Base-by-base conservation (phyloP, 2,113 vertebrate species). In the Patagioenas fasciata region DNA sequence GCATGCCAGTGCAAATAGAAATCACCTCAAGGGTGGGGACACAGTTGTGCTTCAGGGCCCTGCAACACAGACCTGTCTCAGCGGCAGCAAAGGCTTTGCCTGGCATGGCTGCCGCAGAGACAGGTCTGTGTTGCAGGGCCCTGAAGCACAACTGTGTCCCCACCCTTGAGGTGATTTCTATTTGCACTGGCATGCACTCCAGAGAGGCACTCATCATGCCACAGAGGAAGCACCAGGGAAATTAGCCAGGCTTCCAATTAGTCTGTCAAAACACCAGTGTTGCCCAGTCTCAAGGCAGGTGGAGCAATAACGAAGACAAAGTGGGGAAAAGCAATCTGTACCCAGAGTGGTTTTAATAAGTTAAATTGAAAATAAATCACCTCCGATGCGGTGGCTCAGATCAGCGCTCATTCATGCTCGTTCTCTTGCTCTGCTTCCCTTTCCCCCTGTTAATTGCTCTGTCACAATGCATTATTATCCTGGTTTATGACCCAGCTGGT, bases 351-450 rank as follows among this genome's bases (percentile, higher is more conserved):
- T 64, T 97, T 90, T 90, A 86, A 31, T 77, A 78, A 96, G 57
- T 36, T 51, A 79, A 94, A 89, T 51, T 91, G 80, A 73, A 93
- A 96, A 85, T 80, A 85, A 95, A 83, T 96, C 81, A 66, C 34
- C 10, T 11, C 60, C 60, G 83, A 71, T 3, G 1, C 56, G 57
- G 26, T 77, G 69, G 86, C 47, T 94, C 31, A 26, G 2, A 7
- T 51, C 80, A 93, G 80, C 60, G 50, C 84, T 85, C 82, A 61
- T 81, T 75, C 66, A 18, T 24, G 85, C 42, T 71, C 14, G 0
- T 74, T 85, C 42, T 48, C 53, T 88, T 0, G 0, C 61, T 81
- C 88, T 71, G 48, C 70, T 79, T 60, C 74, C 79, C 57, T 60
- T 75, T 71, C 40, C 12, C 38, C 31, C 44, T 84, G 74, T 71